Evolutionary conservation across 2,797 vertebrate genomes (phyloP), one percentile per base, ranked within the genome.

Genomic region (Ctenopoma multispine): DNA sequence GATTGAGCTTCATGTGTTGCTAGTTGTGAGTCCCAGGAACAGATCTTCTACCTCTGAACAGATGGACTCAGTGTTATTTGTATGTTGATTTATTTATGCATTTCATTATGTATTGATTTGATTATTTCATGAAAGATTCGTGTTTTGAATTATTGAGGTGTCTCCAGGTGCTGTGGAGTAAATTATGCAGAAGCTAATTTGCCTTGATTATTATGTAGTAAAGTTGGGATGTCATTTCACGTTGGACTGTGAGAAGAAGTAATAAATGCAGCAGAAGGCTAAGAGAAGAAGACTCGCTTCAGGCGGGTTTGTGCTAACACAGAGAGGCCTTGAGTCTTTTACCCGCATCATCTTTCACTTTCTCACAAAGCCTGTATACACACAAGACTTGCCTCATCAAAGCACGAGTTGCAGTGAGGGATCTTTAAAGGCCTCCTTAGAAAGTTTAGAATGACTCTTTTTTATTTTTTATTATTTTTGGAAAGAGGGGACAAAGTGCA

Each of bases 71-170:
- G 85, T 93, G 93, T 93, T 93, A 94, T 96, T 96, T 95, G 91
- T 95, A 94, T 94, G 91, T 89, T 96, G 93, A 95, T 96, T 97
- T 97, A 97, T 97, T 96, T 96, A 96, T 95, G 95, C 65, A 92
- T 96, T 97, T 96, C 95, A 96, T 97, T 96, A 96, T 96, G 95
- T 95, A 97, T 96, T 96, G 96, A 97, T 96, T 96, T 96, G 95
- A 96, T 96, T 97, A 96, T 96, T 97, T 96, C 95, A 95, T 96
- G 94, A 96, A 97, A 96, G 94, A 96, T 97, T 94, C 93, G 95
- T 95, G 94, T 90, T 90, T 93, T 97, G 93, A 96, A 96, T 97
- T 96, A 98, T 97, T 97, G 95, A 97, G 94, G 92, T 85, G 91
- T 95, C 94, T 96, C 95, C 94, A 90, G 85, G 95, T 96, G 95